Percentiles rank a stretch among this genome's conserved stretches.
phyloP scores from a whole-genome alignment of 2,888 invertebrate genomes.

The Drosophila kambysellisi region DNA sequence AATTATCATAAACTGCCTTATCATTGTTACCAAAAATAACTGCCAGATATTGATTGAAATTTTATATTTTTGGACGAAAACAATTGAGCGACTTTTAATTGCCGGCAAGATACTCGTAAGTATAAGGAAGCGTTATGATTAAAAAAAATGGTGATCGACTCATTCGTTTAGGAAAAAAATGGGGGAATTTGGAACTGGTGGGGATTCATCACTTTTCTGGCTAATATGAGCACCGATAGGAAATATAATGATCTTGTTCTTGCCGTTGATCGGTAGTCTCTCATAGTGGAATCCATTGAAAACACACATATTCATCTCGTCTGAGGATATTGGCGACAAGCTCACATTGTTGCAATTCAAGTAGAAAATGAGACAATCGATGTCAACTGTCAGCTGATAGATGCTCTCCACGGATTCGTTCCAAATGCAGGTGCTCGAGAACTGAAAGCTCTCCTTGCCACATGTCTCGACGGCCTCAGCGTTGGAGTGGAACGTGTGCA shows the following conservation, averaged over 20 bases:
- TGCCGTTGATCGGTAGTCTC: conserved; percentile 25
- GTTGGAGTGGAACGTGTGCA: conserved; percentile 43
- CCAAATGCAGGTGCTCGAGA: conserved; percentile 42
- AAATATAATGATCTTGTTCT: conserved; percentile 51
- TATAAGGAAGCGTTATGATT: conserved; percentile 30
- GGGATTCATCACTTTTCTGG: neutral
- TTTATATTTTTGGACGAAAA: conserved; percentile 38
- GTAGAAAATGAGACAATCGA: conserved; percentile 37
- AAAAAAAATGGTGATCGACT: neutral
- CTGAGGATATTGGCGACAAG: conserved; percentile 30
- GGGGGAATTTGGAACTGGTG: conserved; percentile 1
- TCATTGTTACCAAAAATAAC: conserved; percentile 59
- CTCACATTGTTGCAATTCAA: conserved; percentile 54
- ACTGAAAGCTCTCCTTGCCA: conserved; percentile 17
- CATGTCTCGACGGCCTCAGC: conserved; percentile 31
- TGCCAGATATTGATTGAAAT: conserved; percentile 40
- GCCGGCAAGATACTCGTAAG: conserved; percentile 20
- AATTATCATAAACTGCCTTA: conserved; percentile 65
- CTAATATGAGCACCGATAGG: conserved; percentile 32
- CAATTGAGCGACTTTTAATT: conserved; percentile 30
- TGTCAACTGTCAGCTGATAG: conserved; percentile 49
- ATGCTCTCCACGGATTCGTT: conserved; percentile 42
- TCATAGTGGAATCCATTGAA: conserved; percentile 54
- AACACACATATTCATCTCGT: conserved; percentile 1
- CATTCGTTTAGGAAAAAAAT: conserved; percentile 42